phyloP scores from a whole-genome alignment of 1,140 invertebrate genomes.

The Arctopsyche grandis region DNA sequence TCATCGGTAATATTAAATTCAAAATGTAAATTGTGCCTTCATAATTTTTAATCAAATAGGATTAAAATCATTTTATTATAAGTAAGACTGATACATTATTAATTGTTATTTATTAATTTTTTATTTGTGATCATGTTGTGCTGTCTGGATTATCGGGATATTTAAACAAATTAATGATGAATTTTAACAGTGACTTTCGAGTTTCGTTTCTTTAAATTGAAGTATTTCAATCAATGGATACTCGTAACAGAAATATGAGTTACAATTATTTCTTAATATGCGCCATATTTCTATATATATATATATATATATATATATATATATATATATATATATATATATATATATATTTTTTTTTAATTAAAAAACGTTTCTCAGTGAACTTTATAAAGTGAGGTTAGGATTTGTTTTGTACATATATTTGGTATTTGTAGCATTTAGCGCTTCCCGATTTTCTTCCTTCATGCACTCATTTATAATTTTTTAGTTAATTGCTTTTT shows the following conservation, averaged over 20 bases:
- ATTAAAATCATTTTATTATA: background rate
- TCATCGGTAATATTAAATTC: background rate
- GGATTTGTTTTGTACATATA: too few relatives aligned
- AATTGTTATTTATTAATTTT: background rate
- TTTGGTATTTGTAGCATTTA: background rate
- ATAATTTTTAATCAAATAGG: background rate
- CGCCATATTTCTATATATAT: too few relatives aligned
- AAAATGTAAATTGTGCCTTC: conserved; percentile 9
- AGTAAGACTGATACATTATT: conserved; percentile 20
- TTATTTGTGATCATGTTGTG: background rate
- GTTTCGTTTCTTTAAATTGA: background rate
- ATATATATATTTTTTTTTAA: too few relatives aligned
- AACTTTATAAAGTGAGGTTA: too few relatives aligned
- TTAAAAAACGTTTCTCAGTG: too few relatives aligned
- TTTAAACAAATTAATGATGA: background rate
- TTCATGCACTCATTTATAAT: background rate
- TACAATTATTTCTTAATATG: too few relatives aligned
- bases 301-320: too few relatives aligned
- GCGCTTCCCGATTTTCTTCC: conserved; percentile 4
- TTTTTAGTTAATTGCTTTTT: conserved; percentile 16
- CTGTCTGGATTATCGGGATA: conserved; percentile 20
- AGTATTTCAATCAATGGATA: background rate
- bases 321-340: too few relatives aligned
- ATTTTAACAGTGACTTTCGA: background rate
- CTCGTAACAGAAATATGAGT: too few relatives aligned